phyloP scores from a whole-genome alignment of 2,113 vertebrate species.

The Panthera tigris region DNA sequence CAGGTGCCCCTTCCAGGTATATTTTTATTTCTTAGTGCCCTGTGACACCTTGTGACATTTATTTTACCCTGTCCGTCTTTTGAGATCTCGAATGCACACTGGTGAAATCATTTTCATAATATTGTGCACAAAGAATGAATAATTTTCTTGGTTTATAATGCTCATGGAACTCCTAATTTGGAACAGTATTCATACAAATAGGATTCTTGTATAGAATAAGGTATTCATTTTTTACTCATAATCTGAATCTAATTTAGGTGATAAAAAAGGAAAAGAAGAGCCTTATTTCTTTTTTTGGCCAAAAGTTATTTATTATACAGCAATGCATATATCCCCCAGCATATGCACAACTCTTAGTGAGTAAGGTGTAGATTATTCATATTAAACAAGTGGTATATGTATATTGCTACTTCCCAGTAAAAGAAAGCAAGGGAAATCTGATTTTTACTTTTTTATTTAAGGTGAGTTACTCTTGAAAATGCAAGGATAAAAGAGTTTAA shows the following conservation, averaged over 20 bases:
- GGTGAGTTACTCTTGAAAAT: not conserved
- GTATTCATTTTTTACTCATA: conserved; percentile 55
- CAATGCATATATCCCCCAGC: not conserved
- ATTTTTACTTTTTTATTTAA: not conserved
- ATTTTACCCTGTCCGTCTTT: not conserved
- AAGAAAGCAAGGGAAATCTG: not conserved
- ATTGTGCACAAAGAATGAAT: not conserved
- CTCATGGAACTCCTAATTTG: not conserved
- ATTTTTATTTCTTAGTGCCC: not conserved
- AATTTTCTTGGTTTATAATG: conserved; percentile 24
- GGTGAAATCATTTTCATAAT: conserved; percentile 16
- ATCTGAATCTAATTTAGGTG: conserved; percentile 33
- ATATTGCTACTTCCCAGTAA: conserved; percentile 13
- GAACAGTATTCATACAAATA: conserved; percentile 4
- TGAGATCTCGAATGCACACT: not conserved
- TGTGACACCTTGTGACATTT: not conserved
- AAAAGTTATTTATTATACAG: not conserved
- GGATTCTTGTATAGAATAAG: not conserved
- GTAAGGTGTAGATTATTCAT: not conserved
- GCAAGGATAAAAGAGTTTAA: not conserved
- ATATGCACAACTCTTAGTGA: not conserved
- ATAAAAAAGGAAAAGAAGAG: conserved; percentile 13
- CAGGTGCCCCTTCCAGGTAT: not conserved
- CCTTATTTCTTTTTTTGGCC: not conserved
- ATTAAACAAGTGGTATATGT: not conserved